phyloP scores from a whole-genome alignment of 2,888 invertebrate genomes.

The Cosmia trapezina region DNA sequence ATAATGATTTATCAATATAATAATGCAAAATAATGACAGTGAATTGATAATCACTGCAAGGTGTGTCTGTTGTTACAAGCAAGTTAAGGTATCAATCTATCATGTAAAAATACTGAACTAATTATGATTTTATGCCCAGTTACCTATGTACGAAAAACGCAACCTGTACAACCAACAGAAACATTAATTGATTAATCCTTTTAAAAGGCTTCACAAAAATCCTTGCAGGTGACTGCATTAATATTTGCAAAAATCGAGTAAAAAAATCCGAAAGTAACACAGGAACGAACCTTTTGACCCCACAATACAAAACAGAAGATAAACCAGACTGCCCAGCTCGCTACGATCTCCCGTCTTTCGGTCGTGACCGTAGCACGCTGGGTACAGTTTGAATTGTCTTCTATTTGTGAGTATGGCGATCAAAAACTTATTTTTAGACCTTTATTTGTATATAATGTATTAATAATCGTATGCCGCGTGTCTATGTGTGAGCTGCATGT shows the following conservation, averaged over 20 bases:
- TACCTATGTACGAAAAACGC: background rate
- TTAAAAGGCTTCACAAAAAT: background rate
- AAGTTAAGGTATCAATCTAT: conserved; percentile 32
- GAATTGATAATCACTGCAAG: conserved; percentile 13
- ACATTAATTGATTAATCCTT: background rate
- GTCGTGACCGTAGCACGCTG: background rate
- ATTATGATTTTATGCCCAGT: background rate
- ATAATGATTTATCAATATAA: background rate
- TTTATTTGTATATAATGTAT: background rate
- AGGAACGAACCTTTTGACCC: background rate
- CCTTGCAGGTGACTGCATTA: background rate
- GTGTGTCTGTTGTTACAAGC: background rate
- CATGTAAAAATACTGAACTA: background rate
- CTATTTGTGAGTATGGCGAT: background rate
- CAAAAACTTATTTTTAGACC: background rate
- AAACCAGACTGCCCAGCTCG: background rate
- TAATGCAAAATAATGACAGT: conserved; percentile 10
- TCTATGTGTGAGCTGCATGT: background rate
- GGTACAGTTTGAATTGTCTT: background rate
- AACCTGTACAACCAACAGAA: background rate
- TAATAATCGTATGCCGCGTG: background rate
- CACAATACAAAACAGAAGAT: background rate
- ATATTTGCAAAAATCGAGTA: background rate
- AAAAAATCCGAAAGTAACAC: background rate
- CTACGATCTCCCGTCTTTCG: background rate